Base-by-base conservation (phyloP, 2,113 vertebrate species). In the Albula glossodonta region DNA sequence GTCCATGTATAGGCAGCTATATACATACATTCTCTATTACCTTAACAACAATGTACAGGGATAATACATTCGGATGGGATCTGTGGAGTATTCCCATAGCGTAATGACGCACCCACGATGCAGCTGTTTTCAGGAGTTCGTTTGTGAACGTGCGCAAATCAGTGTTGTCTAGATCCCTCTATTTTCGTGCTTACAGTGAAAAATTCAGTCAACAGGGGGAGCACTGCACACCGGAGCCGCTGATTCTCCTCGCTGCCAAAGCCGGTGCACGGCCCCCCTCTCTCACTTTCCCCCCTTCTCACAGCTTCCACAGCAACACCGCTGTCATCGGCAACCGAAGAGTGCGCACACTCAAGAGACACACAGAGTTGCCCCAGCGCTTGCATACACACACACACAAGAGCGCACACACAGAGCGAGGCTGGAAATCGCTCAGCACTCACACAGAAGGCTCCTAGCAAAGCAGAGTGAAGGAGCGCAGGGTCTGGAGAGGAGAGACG, bases 221-320 rank as follows among this genome's bases (percentile, higher is more conserved):
- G 80, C 86, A 57, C 12, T 82, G 87, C 17, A 84, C 90, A 87
- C 15, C 52, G 49, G 51, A 63, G 78, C 77, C 92, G 86, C 87
- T 90, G 8, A 89, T 91, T 92, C 31, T 89, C 93, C 19, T 90
- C 86, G 87, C 87, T 90, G 15, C 88, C 89, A 96, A 94, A 91
- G 50, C 91, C 91, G 89, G 84, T 92, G 85, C 78, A 1, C 70
- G 90, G 87, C 88, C 89, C 87, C 89, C 88, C 66, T 49, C 81
- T 83, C 48, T 87, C 85, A 22, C 0, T 4, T 7, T 66, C 22
- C 22, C 60, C 60, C 22, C 57, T 15, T 15, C 57, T 60, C 85
- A 78, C 22, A 77, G 84, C 89, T 88, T 85, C 90, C 85, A 63
- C 41, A 51, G 88, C 79, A 85, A 81, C 87, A 52, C 79, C 12